Base-by-base conservation (phyloP, 1,140 invertebrate species). In the Wasmannia auropunctata region DNA sequence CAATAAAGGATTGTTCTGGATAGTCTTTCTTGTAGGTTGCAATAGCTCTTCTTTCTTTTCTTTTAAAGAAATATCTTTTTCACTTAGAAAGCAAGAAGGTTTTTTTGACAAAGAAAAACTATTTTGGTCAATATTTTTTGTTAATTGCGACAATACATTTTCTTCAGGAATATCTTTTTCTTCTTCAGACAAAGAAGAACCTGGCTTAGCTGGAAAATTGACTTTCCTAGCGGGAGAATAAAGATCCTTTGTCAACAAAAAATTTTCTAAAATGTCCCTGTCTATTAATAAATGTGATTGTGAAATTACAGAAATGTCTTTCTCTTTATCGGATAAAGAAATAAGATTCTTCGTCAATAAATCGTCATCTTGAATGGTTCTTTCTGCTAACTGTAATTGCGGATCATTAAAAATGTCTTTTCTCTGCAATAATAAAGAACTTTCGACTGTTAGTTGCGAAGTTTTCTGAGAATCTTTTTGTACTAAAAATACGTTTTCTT, bases 321-420 rank as follows among this genome's bases (percentile, higher is more conserved):
- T n/a, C 0, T 51, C 46, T 34, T 34, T 51, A 2, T 37, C 19
- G 37, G 19, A 8, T 54, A 34, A 72, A 54, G 31, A 22, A 56
- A 56, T 54, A 56, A 54, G 28, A 77, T 63, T 22, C 25, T 63
- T 63, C 16, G 14, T 40, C n/a, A 62, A 40, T 54, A 67, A 28
- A 67, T 14, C 14, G 37, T 54, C 67, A 70, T 54, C 19, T 22
- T 54, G 54, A 3, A 46, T 2, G 11, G 6, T 69, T 34, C 16
- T 54, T 31, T 28, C 25, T 62, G 25, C 43, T 77, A 77, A 60
- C 5, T 25, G 28, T 46, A 34, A 74, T 63, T 77, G 11, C 16
- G 28, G 5, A 22, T 77, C 25, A 77, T 77, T n/a, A 31, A 34
- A 6, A 80, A 80, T 80, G 22, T 80, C 14, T 80, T 51, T 28